Evolutionary conservation across 2,888 invertebrate genomes (phyloP).

Genomic region (Idaea straminata): DNA sequence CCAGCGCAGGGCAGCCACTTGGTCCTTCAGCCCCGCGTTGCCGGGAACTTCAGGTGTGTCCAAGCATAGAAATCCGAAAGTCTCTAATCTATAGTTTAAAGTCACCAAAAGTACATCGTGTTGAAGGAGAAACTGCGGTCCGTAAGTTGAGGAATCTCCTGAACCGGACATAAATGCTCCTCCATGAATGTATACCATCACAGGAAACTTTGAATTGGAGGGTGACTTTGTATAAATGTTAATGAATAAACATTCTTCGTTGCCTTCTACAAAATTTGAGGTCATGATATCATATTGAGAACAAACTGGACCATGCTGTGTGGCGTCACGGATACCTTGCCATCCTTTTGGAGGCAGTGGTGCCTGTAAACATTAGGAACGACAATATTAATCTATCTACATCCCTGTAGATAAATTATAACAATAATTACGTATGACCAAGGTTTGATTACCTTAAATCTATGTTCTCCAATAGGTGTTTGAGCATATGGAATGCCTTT

Average conservation of each 20-base stretch:
- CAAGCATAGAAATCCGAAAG: slow-evolving; percentile 45
- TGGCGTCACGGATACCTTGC: slow-evolving; percentile 53
- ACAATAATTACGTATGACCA: too few species aligned
- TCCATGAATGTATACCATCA: slow-evolving; percentile 68
- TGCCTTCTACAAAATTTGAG: slow-evolving; percentile 39
- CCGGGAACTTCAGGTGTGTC: slow-evolving; percentile 56
- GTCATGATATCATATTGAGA: slow-evolving; percentile 52
- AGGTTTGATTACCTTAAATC: slow-evolving; percentile 45
- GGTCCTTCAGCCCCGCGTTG: slow-evolving; percentile 64
- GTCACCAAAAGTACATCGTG: slow-evolving; percentile 65
- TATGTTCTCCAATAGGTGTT: slow-evolving; percentile 50
- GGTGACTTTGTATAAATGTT: slow-evolving; percentile 56
- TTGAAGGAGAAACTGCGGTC: slow-evolving; percentile 58
- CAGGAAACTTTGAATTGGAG: slow-evolving; percentile 44
- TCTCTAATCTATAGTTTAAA: slow-evolving; percentile 60
- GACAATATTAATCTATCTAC: background rate
- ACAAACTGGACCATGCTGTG: slow-evolving; percentile 54
- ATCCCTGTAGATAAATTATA: too few species aligned
- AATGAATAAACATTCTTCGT: slow-evolving; percentile 58
- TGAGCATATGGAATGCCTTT: slow-evolving; percentile 59
- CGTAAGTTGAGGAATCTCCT: slow-evolving; percentile 50
- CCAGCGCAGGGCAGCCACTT: slow-evolving; percentile 56
- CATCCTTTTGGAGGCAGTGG: slow-evolving; percentile 50
- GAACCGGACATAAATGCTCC: slow-evolving; percentile 61
- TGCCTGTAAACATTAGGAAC: slow-evolving; percentile 40